Conservation (phyloP, 2,113 vertebrate genomes). For the Microcebus ravelobensis region DNA sequence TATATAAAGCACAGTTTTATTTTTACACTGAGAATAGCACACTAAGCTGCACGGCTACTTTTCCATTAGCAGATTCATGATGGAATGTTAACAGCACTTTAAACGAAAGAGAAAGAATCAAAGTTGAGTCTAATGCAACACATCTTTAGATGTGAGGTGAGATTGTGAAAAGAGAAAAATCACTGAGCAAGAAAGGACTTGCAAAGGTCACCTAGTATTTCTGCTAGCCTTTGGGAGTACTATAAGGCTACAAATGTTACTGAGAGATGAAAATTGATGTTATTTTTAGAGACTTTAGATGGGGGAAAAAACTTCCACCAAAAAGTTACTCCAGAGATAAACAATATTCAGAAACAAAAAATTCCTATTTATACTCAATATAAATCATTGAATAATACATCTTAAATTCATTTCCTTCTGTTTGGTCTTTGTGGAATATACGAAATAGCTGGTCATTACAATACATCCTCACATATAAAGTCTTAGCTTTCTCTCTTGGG, state of each 20-base stretch:
- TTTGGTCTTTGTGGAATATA: background rate
- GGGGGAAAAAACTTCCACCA: constrained; percentile 51
- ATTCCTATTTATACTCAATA: constrained; percentile 41
- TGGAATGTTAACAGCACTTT: background rate
- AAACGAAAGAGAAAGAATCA: background rate
- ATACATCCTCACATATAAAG: background rate
- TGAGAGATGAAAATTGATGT: background rate
- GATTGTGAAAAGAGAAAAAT: constrained; percentile 9
- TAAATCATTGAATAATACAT: constrained; percentile 28
- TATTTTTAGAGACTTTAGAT: constrained; percentile 50
- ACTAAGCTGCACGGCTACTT: background rate
- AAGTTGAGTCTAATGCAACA: background rate
- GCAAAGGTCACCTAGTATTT: constrained; percentile 2
- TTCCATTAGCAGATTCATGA: constrained; percentile 53
- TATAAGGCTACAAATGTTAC: background rate
- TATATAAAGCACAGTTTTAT: background rate
- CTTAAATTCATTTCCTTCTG: constrained; percentile 37
- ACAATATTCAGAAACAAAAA: constrained; percentile 66
- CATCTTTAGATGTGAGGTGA: background rate
- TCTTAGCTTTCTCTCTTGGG: background rate
- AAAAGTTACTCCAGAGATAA: constrained; percentile 50
- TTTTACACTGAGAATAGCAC: constrained; percentile 3
- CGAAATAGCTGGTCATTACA: background rate
- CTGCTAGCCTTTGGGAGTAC: background rate
- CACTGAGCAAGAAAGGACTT: constrained; percentile 14